Percentiles rank a stretch among this genome's conserved stretches.
phyloP scores from a whole-genome alignment of 1,140 invertebrate genomes.

The Megathymus violae region DNA sequence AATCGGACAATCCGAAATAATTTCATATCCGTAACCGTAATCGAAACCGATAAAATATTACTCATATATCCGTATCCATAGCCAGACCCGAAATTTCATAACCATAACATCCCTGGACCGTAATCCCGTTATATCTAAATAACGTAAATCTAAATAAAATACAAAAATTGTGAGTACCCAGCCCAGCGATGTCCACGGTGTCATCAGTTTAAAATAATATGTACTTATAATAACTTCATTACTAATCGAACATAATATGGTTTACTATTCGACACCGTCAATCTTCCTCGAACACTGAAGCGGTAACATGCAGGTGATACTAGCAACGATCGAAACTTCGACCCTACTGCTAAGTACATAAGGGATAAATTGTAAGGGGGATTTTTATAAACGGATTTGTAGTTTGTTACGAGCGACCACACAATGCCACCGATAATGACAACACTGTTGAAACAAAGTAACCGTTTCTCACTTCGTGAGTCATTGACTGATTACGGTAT shows the following conservation, averaged over 20 bases:
- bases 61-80: no score
- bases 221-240: background rate
- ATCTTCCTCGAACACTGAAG: conserved; percentile 19
- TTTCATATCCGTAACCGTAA: no score
- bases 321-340: no score
- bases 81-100: no score
- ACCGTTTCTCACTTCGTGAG: conserved; percentile 15
- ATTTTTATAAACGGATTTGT: conserved; percentile 25
- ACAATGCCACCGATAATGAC: conserved; percentile 25
- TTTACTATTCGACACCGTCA: conserved; percentile 12
- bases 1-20: no score
- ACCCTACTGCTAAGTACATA: conserved; percentile 8
- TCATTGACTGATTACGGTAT: conserved; percentile 20
- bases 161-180: no score
- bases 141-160: no score
- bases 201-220: no score
- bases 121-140: no score
- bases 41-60: no score
- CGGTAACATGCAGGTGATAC: background rate
- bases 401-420: conserved; percentile 4
- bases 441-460: conserved; percentile 25
- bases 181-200: no score
- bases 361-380: conserved; percentile 4
- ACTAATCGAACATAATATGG: conserved; percentile 8
- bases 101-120: no score